Evolutionary conservation across 2,888 invertebrate genomes (phyloP).

Genomic region (Drosophila recens): DNA sequence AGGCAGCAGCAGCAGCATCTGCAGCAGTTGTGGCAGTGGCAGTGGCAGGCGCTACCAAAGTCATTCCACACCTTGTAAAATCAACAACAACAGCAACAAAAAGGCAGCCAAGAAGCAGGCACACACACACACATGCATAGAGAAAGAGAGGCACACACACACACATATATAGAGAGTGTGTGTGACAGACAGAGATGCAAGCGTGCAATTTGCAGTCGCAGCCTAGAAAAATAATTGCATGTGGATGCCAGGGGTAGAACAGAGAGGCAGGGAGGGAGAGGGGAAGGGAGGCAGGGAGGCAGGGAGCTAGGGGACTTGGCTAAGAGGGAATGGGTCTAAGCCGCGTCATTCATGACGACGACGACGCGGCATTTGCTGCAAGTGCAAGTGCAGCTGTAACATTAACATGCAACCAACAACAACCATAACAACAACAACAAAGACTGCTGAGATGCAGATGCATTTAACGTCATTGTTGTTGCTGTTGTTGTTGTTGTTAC

Average conservation of each 20-base stretch:
- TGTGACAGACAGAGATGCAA: conserved; percentile 39
- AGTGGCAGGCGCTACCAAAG: conserved; percentile 78
- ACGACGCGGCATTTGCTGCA: conserved; percentile 70
- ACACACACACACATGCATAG: conserved; percentile 15
- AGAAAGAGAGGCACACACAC: conserved; percentile 16
- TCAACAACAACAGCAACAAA: conserved; percentile 47
- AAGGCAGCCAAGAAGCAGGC: conserved; percentile 61
- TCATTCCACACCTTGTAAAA: conserved; percentile 83
- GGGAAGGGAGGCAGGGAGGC: conserved; percentile 4
- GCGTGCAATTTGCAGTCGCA: conserved; percentile 75
- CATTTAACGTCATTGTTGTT: conserved; percentile 72
- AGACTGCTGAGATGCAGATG: conserved; percentile 72
- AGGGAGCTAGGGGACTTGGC: conserved; percentile 7
- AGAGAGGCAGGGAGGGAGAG: conserved; percentile 25
- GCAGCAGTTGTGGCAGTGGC: conserved; percentile 28
- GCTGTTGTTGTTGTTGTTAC: conserved; percentile 54
- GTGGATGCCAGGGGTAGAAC: conserved; percentile 52
- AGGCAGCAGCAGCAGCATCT: conserved; percentile 24
- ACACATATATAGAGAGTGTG: too few species aligned
- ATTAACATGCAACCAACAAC: conserved; percentile 76
- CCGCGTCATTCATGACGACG: conserved; percentile 74
- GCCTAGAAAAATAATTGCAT: conserved; percentile 78
- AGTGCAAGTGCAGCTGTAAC: conserved; percentile 82
- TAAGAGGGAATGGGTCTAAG: conserved; percentile 52
- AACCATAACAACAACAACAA: conserved; percentile 1